phyloP scores from a whole-genome alignment of 2,797 vertebrate genomes.

The Poecilia picta region DNA sequence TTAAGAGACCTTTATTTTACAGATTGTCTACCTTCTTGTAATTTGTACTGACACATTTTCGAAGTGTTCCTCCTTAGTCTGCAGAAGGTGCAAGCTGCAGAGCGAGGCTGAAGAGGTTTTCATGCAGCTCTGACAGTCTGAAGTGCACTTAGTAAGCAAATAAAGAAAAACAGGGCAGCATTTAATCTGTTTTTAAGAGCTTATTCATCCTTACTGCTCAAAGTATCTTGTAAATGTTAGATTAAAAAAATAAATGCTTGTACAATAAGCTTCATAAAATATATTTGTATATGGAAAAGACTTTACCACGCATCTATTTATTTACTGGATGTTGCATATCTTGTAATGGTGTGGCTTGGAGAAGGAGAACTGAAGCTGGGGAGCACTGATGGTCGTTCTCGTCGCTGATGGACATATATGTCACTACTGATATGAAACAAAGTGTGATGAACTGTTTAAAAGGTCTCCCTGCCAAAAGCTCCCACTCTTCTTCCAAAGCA shows the following conservation, averaged over 20 bases:
- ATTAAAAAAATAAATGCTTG: slow-evolving; percentile 79
- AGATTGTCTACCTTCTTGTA: slow-evolving; percentile 59
- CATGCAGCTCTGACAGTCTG: neutral
- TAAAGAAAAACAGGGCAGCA: slow-evolving; percentile 33
- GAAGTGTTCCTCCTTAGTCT: slow-evolving; percentile 41
- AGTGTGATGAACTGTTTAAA: slow-evolving; percentile 54
- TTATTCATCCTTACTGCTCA: slow-evolving; percentile 61
- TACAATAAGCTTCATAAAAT: slow-evolving; percentile 86
- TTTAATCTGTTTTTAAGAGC: slow-evolving; percentile 44
- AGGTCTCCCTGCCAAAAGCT: slow-evolving; percentile 49
- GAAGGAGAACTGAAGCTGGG: slow-evolving; percentile 21
- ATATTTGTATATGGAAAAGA: slow-evolving; percentile 92
- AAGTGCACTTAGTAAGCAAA: neutral
- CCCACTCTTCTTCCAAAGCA: slow-evolving; percentile 63
- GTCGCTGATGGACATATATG: slow-evolving; percentile 58
- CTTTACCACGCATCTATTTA: slow-evolving; percentile 90
- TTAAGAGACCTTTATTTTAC: slow-evolving; percentile 66
- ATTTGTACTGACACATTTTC: slow-evolving; percentile 59
- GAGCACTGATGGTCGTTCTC: slow-evolving; percentile 26
- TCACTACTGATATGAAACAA: slow-evolving; percentile 68
- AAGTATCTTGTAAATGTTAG: slow-evolving; percentile 79
- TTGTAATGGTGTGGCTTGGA: slow-evolving; percentile 61
- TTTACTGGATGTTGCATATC: slow-evolving; percentile 84
- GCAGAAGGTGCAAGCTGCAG: slow-evolving; percentile 39
- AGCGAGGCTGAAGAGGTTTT: neutral